These are phyloP conservation scores for Terrapene triunguis DNA, from an alignment of 2,113 vertebrate species.

Conservation along the genomic window DNA sequence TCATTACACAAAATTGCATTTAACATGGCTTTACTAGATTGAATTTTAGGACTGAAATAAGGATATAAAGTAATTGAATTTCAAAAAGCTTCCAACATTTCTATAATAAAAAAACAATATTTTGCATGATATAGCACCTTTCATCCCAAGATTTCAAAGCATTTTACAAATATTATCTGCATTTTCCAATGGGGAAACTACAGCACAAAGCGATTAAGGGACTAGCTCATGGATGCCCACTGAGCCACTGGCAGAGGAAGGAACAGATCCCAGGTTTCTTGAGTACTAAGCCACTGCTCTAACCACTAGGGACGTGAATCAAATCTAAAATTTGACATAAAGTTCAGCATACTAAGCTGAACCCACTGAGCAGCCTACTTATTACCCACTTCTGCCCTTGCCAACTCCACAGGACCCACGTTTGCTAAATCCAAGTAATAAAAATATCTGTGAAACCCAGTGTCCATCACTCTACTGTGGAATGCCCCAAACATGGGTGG, in stretches of 20 bases:
- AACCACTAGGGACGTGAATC: neutral
- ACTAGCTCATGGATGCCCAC: neutral
- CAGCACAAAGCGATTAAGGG: neutral
- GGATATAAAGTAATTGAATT: constrained; percentile 33
- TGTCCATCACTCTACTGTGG: neutral
- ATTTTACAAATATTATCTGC: neutral
- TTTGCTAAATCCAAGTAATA: neutral
- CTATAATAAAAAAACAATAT: neutral
- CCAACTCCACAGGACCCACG: neutral
- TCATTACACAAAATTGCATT: constrained; percentile 70
- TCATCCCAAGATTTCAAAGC: neutral
- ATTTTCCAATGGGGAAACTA: neutral
- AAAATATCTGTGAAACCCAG: neutral
- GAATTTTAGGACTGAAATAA: constrained; percentile 40
- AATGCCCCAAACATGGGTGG: neutral
- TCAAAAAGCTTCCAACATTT: constrained; percentile 49
- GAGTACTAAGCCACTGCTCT: neutral
- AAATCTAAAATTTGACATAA: neutral
- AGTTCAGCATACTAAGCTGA: neutral
- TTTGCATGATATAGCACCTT: neutral
- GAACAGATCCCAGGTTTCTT: neutral
- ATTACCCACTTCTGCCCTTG: neutral
- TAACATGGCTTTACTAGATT: constrained; percentile 56
- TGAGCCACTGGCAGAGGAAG: neutral
- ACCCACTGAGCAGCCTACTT: neutral